A percentile compares a stretch with the other conserved stretches of the same genome.
phyloP scores from a whole-genome alignment of 2,888 invertebrate genomes.

The Pardosa pseudoannulata region DNA sequence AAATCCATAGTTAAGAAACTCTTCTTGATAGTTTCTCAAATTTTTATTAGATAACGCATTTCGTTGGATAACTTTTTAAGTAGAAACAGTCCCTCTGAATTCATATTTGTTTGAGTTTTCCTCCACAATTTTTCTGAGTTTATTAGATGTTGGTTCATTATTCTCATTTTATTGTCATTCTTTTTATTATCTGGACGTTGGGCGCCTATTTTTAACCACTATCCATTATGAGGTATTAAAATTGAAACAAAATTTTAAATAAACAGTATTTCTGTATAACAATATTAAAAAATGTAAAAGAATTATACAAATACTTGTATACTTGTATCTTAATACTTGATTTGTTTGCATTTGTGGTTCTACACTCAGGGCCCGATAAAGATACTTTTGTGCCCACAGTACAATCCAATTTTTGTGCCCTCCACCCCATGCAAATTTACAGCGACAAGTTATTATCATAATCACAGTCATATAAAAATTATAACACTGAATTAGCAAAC shows the following conservation, averaged over 20 bases:
- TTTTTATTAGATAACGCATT: conserved; percentile 36
- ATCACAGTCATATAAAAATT: too few relatives aligned
- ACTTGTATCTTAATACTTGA: too few relatives aligned
- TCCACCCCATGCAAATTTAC: too few relatives aligned
- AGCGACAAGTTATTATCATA: too few relatives aligned
- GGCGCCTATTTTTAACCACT: conserved; percentile 11
- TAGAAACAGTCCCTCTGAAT: conserved; percentile 31
- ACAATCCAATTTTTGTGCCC: too few relatives aligned
- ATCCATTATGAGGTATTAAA: conserved; percentile 12
- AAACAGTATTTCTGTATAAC: conserved; percentile 17
- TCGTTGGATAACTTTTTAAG: conserved; percentile 30
- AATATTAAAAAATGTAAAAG: conserved; percentile 3
- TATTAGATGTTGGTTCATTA: conserved; percentile 35
- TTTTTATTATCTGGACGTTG: conserved; percentile 26
- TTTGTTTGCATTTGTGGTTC: too few relatives aligned
- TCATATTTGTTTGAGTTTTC: conserved; percentile 14
- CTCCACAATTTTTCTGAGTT: conserved; percentile 28
- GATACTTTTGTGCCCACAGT: too few relatives aligned
- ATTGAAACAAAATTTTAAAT: conserved; percentile 8
- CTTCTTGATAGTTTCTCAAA: conserved; percentile 34
- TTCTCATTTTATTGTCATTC: conserved; percentile 34
- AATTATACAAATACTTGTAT: too few relatives aligned
- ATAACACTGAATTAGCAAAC: too few relatives aligned
- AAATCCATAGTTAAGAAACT: conserved; percentile 33
- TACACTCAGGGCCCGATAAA: too few relatives aligned